A percentile compares a stretch with the other conserved stretches of the same genome.
Conservation (phyloP, 2,888 invertebrate genomes). For the Dermolepida albohirtum region DNA sequence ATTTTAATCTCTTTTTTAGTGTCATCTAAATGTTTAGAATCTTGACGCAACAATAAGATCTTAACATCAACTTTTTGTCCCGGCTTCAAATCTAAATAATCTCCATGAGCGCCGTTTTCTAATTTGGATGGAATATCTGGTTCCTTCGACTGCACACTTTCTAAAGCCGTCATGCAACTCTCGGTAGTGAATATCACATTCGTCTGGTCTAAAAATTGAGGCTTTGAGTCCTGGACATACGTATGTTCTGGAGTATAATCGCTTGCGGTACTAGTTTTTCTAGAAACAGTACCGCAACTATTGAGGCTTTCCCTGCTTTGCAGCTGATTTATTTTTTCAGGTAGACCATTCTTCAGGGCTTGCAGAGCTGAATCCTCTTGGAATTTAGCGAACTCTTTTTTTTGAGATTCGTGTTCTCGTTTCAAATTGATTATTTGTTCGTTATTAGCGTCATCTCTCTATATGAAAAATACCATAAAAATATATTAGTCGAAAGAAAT, state of each 20-base stretch:
- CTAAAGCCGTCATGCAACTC: constrained; percentile 51
- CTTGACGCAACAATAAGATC: constrained; percentile 56
- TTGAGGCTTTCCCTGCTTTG: constrained; percentile 62
- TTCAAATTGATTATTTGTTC: constrained; percentile 46
- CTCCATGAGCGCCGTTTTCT: constrained; percentile 24
- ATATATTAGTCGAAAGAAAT: no score
- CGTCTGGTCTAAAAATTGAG: constrained; percentile 51
- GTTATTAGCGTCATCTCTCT: constrained; percentile 49
- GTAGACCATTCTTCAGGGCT: constrained; percentile 58
- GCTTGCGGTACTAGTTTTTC: constrained; percentile 71
- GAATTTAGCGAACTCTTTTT: constrained; percentile 39
- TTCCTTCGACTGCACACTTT: constrained; percentile 28
- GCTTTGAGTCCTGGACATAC: constrained; percentile 48
- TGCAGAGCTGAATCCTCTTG: constrained; percentile 49
- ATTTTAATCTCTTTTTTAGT: constrained; percentile 22
- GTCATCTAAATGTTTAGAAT: constrained; percentile 42
- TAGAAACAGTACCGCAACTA: constrained; percentile 65
- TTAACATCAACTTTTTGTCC: constrained; percentile 61
- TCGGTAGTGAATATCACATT: constrained; percentile 56
- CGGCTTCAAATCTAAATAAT: constrained; percentile 29
- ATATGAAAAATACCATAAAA: constrained; percentile 19
- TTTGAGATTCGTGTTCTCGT: constrained; percentile 37
- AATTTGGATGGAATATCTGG: constrained; percentile 5
- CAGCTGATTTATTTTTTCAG: constrained; percentile 59
- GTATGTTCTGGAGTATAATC: constrained; percentile 71